phyloP scores from a whole-genome alignment of 2,888 invertebrate genomes.

The Atrina japonica region DNA sequence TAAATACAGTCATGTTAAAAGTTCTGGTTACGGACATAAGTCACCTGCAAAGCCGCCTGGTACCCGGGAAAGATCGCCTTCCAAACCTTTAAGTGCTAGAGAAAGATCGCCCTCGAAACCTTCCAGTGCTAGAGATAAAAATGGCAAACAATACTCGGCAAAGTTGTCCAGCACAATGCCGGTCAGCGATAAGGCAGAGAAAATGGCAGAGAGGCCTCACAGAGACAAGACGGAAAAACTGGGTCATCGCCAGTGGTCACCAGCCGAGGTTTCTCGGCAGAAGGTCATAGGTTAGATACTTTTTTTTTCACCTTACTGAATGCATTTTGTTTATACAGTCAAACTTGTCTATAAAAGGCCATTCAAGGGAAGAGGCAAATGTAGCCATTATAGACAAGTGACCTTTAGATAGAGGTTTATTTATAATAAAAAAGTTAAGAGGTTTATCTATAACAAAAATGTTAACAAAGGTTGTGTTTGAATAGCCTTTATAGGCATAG shows the following conservation, averaged over 20 bases:
- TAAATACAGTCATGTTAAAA: constrained; percentile 63
- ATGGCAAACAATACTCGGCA: no score
- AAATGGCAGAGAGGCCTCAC: neutral
- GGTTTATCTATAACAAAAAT: no score
- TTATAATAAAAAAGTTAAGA: no score
- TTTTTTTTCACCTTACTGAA: neutral
- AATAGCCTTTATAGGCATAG: no score
- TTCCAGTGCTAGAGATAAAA: neutral
- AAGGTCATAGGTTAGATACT: constrained; percentile 59
- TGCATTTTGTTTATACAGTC: neutral
- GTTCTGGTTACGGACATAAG: constrained; percentile 71
- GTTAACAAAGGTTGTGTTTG: no score
- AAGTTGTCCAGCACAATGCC: no score
- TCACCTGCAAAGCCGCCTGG: constrained; percentile 42
- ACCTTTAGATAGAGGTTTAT: no score
- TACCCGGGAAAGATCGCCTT: constrained; percentile 19
- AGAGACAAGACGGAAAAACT: neutral
- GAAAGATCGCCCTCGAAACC: neutral
- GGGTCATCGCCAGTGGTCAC: constrained; percentile 50
- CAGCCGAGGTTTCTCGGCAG: constrained; percentile 59
- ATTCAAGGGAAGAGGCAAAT: neutral
- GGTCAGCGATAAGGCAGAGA: neutral
- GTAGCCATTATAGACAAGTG: no score
- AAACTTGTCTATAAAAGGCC: no score
- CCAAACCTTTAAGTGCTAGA: constrained; percentile 15